Evolutionary conservation across 2,113 vertebrate genomes (phyloP).

Genomic region (Crotophaga sulcirostris): DNA sequence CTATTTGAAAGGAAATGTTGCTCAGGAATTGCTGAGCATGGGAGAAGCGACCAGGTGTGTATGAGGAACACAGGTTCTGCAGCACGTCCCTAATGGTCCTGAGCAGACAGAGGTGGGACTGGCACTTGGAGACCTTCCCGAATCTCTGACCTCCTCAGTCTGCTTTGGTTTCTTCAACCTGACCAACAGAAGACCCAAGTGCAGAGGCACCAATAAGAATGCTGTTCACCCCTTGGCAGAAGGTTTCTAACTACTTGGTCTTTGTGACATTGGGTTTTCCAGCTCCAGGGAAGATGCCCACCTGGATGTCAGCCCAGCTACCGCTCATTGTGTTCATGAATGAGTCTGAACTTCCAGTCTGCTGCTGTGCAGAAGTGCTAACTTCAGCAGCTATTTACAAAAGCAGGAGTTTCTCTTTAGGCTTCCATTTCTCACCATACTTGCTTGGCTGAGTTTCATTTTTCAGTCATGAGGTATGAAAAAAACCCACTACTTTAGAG

Average conservation of each 20-base stretch:
- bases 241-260: not conserved
- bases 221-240: not conserved
- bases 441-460: not conserved
- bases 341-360: not conserved
- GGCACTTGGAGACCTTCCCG: not conserved
- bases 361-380: not conserved
- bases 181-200: not conserved
- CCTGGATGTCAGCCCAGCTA: not conserved
- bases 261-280: not conserved
- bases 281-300: not conserved
- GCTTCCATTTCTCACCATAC: not conserved
- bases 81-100: not conserved
- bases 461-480: not conserved
- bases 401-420: not conserved
- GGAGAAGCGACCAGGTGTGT: rapidly evolving
- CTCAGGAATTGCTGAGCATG: not conserved
- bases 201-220: not conserved
- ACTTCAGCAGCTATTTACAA: not conserved
- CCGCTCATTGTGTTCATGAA: not conserved
- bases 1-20: not conserved
- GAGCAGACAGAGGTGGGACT: not conserved
- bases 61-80: not conserved
- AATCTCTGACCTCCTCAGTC: not conserved
- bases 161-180: not conserved
- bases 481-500: not conserved